Base-by-base conservation (phyloP, 2,888 invertebrate species). In the Plebejus argus region DNA sequence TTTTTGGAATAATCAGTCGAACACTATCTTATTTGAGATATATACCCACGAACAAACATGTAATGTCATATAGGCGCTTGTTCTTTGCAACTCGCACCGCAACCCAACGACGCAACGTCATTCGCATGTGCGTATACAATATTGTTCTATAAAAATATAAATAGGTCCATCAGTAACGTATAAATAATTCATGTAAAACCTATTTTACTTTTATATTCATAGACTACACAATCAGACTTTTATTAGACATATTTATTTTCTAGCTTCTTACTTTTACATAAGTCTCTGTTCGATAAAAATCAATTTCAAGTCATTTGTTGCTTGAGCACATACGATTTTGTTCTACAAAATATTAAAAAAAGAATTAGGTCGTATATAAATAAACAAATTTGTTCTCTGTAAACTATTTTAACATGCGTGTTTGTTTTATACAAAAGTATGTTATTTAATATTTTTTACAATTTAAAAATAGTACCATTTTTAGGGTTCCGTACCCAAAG, bases 211-310 rank as follows among this genome's bases (percentile, higher is more conserved):
- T 35, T 35, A 35, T 35, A 35, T 35, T 8, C 35, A 35, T 35
- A 35, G 35, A 35, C 35, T 35, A 35, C 7, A 15, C 56, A 58
- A 58, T 58, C 5, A 58, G 7, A n/a, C 56, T n/a, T 7, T 18
- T n/a, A 58, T 58, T 58, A 58, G 56, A 20, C n/a, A 58, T 58
- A 58, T 58, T 58, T 20, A 58, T n/a, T 58, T 58, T 58, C 56
- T 58, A n/a, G 56, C 56, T 58, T 18, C n/a, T 58, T 58, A 58
- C 7, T n/a, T 58, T 58, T 7, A n/a, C 56, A n/a, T 58, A 58
- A 58, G 56, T 58, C 8, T 6, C 20, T 58, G 56, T 58, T 58
- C 56, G n/a, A 20, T 18, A 58, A 58, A 58, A 58, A 58, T 20
- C 56, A 58, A 20, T n/a, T 58, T n/a, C 56, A 58, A 58, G 7